Conservation (phyloP, 2,888 invertebrate species). For the Polydrusus pterygomalis region DNA sequence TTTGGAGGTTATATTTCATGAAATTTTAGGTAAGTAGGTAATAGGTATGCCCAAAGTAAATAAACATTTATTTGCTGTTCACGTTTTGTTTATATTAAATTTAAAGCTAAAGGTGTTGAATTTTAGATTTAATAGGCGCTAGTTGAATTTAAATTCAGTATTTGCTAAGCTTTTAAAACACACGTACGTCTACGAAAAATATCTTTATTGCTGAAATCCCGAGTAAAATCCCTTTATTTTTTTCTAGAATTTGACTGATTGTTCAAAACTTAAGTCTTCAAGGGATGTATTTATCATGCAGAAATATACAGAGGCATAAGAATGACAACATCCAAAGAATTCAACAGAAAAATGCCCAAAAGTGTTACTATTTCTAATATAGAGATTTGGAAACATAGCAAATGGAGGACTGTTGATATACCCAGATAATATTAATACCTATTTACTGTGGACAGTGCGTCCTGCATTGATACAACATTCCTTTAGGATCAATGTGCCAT, state of each 20-base stretch:
- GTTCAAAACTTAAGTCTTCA: background rate
- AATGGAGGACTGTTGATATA: slow-evolving; percentile 80
- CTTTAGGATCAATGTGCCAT: slow-evolving; percentile 58
- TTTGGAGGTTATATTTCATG: slow-evolving; percentile 45
- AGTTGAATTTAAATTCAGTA: slow-evolving; percentile 31
- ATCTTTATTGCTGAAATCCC: background rate
- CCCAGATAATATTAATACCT: slow-evolving; percentile 63
- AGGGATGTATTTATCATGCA: slow-evolving; percentile 54
- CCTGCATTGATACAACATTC: slow-evolving; percentile 59
- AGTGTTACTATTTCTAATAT: slow-evolving; percentile 64
- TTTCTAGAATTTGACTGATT: slow-evolving; percentile 9
- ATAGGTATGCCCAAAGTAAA: slow-evolving; percentile 47
- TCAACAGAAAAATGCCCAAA: slow-evolving; percentile 38
- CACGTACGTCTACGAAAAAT: background rate
- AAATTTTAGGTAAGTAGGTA: too few relatives aligned
- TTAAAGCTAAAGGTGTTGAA: slow-evolving; percentile 27
- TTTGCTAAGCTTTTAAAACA: slow-evolving; percentile 7
- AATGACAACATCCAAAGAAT: slow-evolving; percentile 32
- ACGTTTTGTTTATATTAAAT: slow-evolving; percentile 38
- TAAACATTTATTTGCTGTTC: slow-evolving; percentile 45
- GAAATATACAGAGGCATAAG: slow-evolving; percentile 33
- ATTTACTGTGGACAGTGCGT: slow-evolving; percentile 51
- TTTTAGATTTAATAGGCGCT: slow-evolving; percentile 20
- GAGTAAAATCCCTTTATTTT: slow-evolving; percentile 3
- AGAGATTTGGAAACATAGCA: slow-evolving; percentile 87